A percentile compares a stretch with the other conserved stretches of the same genome.
These are phyloP conservation scores for Chrysogorgia sp. DNA, from an alignment of 92 coral and sea anemone species.

Conservation along the genomic window DNA sequence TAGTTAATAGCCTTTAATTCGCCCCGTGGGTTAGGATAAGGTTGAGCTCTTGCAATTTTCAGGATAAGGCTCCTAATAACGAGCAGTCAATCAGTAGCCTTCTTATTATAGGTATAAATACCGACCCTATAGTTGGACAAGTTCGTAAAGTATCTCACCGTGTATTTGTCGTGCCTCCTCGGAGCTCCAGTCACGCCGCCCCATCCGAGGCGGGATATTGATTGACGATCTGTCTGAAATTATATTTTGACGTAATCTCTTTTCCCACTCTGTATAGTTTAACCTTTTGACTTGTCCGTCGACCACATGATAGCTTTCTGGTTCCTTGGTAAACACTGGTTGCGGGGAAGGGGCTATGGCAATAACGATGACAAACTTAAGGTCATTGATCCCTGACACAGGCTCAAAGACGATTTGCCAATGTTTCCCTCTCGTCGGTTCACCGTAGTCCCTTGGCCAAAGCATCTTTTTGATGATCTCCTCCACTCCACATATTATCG, in stretches of 20 bases:
- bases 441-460: not conserved
- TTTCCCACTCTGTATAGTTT: not conserved
- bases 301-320: slow-evolving; percentile 12
- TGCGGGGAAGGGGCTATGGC: not conserved
- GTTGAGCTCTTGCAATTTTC: too few relatives aligned
- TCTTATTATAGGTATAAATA: too few relatives aligned
- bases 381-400: not conserved
- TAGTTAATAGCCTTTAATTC: too few relatives aligned
- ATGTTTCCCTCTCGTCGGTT: not conserved
- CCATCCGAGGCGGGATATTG: not conserved
- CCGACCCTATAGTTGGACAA: slow-evolving; percentile 1
- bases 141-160: not conserved
- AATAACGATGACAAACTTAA: not conserved
- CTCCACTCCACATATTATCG: not conserved
- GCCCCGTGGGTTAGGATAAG: too few relatives aligned
- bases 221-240: not conserved
- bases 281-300: not conserved
- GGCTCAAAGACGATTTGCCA: slow-evolving; percentile 21
- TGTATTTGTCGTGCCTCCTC: not conserved
- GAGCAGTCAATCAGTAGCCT: too few relatives aligned
- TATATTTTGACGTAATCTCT: not conserved
- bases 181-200: slow-evolving; percentile 17
- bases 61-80: too few relatives aligned
- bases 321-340: slow-evolving; percentile 7
- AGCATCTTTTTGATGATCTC: not conserved